Conservation (phyloP, 2,888 invertebrate species). For the Caenorhabditis plicata region DNA sequence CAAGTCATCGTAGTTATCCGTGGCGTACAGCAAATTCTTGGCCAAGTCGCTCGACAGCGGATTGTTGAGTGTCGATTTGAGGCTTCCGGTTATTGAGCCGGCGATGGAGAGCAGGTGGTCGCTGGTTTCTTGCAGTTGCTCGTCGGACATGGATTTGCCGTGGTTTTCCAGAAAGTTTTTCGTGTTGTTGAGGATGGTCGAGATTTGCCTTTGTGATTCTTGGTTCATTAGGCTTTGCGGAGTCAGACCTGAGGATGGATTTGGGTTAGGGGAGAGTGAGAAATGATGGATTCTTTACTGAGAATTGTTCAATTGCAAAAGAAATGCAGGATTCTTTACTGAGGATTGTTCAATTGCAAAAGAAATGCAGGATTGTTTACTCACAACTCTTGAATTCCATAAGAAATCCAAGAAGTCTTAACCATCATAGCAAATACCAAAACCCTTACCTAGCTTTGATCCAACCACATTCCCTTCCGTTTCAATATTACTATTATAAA, state of each 20-base stretch:
- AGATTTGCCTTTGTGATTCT: slow-evolving; percentile 35
- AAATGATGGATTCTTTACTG: too few species aligned
- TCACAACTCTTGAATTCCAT: too few species aligned
- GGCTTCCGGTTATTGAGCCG: slow-evolving; percentile 16
- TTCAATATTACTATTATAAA: slow-evolving; percentile 36
- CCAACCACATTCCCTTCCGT: slow-evolving; percentile 35
- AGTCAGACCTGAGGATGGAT: slow-evolving; percentile 28
- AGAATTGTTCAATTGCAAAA: too few species aligned
- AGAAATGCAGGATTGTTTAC: too few species aligned
- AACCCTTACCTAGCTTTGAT: slow-evolving; percentile 16
- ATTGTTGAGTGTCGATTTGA: slow-evolving; percentile 36
- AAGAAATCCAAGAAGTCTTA: neutral
- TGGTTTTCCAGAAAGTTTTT: slow-evolving; percentile 33
- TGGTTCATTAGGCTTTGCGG: slow-evolving; percentile 45
- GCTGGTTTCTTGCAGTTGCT: slow-evolving; percentile 35
- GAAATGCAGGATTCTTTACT: too few species aligned
- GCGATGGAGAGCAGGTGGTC: slow-evolving; percentile 30
- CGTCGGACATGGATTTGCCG: slow-evolving; percentile 38
- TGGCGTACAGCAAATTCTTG: slow-evolving; percentile 38
- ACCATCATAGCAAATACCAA: neutral
- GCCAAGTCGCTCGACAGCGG: slow-evolving; percentile 40
- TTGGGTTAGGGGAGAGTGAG: too few species aligned
- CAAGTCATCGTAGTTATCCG: slow-evolving; percentile 43
- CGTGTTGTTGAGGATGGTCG: slow-evolving; percentile 36
- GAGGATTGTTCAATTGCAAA: too few species aligned